phyloP scores from a whole-genome alignment of 2,888 invertebrate species.

The Melinopterus prodromus region DNA sequence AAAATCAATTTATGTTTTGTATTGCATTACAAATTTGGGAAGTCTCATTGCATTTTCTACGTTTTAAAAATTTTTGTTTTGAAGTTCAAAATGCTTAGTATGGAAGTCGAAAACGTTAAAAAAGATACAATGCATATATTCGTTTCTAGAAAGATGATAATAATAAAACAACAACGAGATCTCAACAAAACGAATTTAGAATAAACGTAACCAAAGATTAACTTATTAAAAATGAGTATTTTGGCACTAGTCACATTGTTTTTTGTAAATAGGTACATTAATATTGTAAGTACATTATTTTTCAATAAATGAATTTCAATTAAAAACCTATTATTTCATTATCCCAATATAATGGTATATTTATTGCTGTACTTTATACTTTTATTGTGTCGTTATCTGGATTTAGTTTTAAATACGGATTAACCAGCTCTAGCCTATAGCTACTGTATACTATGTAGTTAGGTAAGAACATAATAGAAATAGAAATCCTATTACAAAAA shows the following conservation, averaged over 20 bases:
- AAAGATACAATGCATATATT: not conserved
- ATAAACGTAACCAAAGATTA: constrained; percentile 33
- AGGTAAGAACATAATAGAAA: too few species aligned
- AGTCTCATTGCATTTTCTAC: too few species aligned
- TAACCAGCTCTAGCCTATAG: too few species aligned
- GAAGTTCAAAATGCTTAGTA: too few species aligned
- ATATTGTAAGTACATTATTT: constrained; percentile 10
- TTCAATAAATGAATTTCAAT: constrained; percentile 22
- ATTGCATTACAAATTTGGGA: too few species aligned
- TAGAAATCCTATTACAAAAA: too few species aligned
- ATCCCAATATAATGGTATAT: not conserved
- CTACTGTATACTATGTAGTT: too few species aligned
- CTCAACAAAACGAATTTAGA: constrained; percentile 25
- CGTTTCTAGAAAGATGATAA: not conserved
- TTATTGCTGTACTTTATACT: not conserved
- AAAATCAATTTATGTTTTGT: too few species aligned
- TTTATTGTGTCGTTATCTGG: not conserved
- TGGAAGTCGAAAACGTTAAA: not conserved
- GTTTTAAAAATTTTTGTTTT: too few species aligned
- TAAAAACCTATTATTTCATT: constrained; percentile 17
- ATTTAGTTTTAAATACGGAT: not conserved
- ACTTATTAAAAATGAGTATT: constrained; percentile 31
- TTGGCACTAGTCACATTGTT: constrained; percentile 29
- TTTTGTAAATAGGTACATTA: constrained; percentile 32
- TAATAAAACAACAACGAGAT: constrained; percentile 33